Evolutionary conservation across 2,113 vertebrate species (phyloP).

Genomic region (Onychostruthus taczanowskii): DNA sequence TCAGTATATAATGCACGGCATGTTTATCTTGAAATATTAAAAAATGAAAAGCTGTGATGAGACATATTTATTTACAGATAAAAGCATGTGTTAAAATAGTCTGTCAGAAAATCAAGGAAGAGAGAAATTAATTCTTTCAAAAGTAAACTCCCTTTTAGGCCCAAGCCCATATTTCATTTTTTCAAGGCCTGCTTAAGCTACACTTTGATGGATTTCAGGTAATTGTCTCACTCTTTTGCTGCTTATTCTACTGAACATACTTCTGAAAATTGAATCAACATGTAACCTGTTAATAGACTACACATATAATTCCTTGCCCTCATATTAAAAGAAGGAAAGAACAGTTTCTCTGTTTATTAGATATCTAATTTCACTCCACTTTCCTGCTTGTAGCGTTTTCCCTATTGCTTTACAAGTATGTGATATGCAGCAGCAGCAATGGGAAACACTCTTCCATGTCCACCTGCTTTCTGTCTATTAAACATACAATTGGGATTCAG

Average conservation of each 20-base stretch:
- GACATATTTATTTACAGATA: not conserved
- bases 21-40: not conserved
- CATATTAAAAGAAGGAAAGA: not conserved
- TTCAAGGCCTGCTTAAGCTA: not conserved
- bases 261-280: not conserved
- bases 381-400: not conserved
- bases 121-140: not conserved
- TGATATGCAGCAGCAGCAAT: not conserved
- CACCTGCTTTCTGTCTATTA: not conserved
- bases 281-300: not conserved
- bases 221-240: not conserved
- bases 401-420: not conserved
- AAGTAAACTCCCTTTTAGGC: not conserved
- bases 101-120: not conserved
- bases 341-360: not conserved
- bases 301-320: not conserved
- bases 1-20: not conserved
- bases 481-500: not conserved
- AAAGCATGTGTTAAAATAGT: not conserved
- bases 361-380: not conserved
- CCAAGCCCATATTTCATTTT: fast-evolving
- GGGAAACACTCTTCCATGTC: not conserved
- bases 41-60: not conserved
- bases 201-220: not conserved
- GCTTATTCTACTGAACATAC: not conserved